Evolutionary conservation across 1,140 invertebrate genomes (phyloP).

Genomic region (Drosophila triauraria): DNA sequence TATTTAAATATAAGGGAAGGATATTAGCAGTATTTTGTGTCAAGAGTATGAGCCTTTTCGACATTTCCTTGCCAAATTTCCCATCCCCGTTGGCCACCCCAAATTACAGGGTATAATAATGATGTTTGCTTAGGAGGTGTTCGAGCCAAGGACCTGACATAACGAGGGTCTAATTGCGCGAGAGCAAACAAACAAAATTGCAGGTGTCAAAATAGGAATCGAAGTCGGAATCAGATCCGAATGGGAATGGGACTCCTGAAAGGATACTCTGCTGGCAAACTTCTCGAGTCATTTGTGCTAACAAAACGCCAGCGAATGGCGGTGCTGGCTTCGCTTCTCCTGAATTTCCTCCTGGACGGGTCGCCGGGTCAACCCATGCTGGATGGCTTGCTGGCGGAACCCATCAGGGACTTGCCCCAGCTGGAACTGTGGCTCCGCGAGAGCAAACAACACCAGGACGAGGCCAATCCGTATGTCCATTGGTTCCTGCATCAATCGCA

Average conservation of each 20-base stretch:
- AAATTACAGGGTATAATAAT: conserved; percentile 14
- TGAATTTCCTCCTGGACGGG: conserved; percentile 12
- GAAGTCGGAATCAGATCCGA: not conserved
- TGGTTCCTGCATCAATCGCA: conserved; percentile 51
- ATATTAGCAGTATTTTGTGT: too few species aligned
- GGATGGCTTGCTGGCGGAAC: conserved; percentile 39
- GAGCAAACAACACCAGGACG: conserved; percentile 28
- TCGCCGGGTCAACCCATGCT: not conserved
- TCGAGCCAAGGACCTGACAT: conserved; percentile 51
- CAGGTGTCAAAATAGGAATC: conserved; percentile 69
- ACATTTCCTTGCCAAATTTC: too few species aligned
- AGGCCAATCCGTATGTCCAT: conserved; percentile 41
- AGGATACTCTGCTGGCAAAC: not conserved
- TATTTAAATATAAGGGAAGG: too few species aligned
- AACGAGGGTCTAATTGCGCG: conserved; percentile 71
- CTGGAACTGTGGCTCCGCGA: conserved; percentile 49
- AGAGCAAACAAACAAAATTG: conserved; percentile 71
- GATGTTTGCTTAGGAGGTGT: conserved; percentile 53
- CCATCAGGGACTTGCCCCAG: conserved; percentile 38
- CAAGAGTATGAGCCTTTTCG: not conserved
- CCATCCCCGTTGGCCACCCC: not conserved
- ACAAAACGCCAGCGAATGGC: conserved; percentile 36
- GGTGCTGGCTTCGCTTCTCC: conserved; percentile 6
- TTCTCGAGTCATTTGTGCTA: conserved; percentile 47
- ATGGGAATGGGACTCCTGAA: too few species aligned